phyloP scores from a whole-genome alignment of 1,140 invertebrate species.

The Phortica variegata region DNA sequence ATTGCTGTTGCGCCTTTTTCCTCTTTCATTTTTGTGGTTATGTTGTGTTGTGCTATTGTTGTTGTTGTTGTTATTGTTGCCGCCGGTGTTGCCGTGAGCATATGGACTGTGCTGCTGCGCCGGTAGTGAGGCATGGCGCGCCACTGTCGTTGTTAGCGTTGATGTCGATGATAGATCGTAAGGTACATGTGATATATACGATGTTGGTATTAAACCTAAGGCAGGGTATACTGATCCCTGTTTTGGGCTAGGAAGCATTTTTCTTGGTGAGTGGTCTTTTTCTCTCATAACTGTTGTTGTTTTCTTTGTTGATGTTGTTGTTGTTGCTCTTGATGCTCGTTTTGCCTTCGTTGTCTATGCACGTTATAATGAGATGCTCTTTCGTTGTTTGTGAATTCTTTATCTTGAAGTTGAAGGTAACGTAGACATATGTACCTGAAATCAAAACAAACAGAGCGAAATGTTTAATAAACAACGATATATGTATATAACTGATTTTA shows the following conservation, averaged over 20 bases:
- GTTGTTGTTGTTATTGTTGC: constrained; percentile 23
- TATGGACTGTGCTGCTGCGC: constrained; percentile 10
- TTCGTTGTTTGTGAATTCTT: too few relatives aligned
- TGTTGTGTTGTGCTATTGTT: constrained; percentile 20
- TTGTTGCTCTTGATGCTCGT: neutral
- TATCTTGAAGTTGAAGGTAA: too few relatives aligned
- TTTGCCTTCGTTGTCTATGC: too few relatives aligned
- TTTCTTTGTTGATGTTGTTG: neutral
- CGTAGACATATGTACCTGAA: too few relatives aligned
- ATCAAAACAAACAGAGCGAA: too few relatives aligned
- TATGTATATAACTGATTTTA: too few relatives aligned
- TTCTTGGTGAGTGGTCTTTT: constrained; percentile 76
- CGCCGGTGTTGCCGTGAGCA: constrained; percentile 15
- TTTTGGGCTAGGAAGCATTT: constrained; percentile 73
- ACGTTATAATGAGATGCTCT: too few relatives aligned
- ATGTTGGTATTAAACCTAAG: constrained; percentile 61
- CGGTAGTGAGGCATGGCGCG: constrained; percentile 25
- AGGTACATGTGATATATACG: constrained; percentile 56
- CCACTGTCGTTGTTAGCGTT: constrained; percentile 7
- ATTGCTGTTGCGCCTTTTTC: constrained; percentile 55
- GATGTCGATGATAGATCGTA: constrained; percentile 57
- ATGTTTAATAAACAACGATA: too few relatives aligned
- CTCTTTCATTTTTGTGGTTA: constrained; percentile 22
- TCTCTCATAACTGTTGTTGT: constrained; percentile 66
- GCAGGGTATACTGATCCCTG: constrained; percentile 71